Percentiles rank a stretch among this genome's conserved stretches.
These are phyloP conservation scores for Equus quagga DNA, from an alignment of 2,113 vertebrate species.

Conservation along the genomic window DNA sequence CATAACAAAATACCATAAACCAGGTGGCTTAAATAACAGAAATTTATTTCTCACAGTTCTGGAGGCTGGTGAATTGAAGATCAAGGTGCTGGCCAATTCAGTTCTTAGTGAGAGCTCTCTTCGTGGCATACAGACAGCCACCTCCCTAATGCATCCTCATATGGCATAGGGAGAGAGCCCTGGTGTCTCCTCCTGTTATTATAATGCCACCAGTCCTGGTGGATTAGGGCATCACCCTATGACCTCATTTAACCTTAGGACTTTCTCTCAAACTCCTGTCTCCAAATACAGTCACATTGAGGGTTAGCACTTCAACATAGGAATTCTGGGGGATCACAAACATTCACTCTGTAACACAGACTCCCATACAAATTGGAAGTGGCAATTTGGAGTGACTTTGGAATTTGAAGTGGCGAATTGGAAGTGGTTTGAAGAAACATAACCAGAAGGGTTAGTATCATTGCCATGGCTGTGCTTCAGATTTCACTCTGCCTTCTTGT, in stretches of 20 bases:
- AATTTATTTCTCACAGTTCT: not conserved
- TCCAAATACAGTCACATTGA: not conserved
- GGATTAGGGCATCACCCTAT: not conserved
- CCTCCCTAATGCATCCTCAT: not conserved
- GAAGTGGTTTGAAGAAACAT: not conserved
- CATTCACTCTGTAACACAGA: not conserved
- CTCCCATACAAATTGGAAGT: not conserved
- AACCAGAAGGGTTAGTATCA: not conserved
- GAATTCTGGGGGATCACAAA: not conserved
- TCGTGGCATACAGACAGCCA: not conserved
- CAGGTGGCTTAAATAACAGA: not conserved
- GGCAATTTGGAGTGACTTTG: not conserved
- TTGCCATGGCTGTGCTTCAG: not conserved
- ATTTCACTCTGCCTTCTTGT: not conserved
- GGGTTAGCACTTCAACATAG: not conserved
- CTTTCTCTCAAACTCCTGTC: not conserved
- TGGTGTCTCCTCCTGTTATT: not conserved
- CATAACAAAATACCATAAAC: not conserved
- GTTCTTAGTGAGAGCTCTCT: not conserved
- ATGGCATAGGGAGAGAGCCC: too few relatives aligned
- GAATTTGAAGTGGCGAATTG: not conserved
- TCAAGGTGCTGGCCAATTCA: not conserved
- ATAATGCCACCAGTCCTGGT: not conserved
- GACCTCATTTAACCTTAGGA: not conserved
- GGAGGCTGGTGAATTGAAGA: not conserved